phyloP scores from a whole-genome alignment of 2,888 invertebrate genomes.

The Euplagia quadripunctaria region DNA sequence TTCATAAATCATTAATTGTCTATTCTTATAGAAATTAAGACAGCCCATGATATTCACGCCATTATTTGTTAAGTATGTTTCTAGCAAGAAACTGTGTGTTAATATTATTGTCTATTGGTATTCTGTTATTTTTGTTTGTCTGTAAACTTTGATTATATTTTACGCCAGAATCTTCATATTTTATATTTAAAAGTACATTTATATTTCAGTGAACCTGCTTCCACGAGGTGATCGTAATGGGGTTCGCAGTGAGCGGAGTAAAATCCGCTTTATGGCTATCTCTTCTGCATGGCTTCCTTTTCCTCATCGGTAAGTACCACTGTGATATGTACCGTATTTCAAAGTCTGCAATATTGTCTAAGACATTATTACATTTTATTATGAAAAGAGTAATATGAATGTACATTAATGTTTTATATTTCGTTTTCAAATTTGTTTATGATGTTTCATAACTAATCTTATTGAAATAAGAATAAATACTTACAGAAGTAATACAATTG shows the following conservation, averaged over 20 bases:
- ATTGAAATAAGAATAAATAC: too few relatives aligned
- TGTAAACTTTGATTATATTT: not conserved
- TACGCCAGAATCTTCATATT: constrained; percentile 30
- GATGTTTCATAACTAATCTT: not conserved
- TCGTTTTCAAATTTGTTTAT: not conserved
- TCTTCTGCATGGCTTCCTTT: constrained; percentile 81
- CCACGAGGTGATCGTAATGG: constrained; percentile 70
- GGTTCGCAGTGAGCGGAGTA: constrained; percentile 63
- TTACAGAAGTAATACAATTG: too few relatives aligned
- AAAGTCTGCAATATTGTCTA: constrained; percentile 30
- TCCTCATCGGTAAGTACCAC: constrained; percentile 75
- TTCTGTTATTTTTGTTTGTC: not conserved
- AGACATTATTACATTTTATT: constrained; percentile 23
- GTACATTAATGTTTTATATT: not conserved
- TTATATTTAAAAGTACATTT: constrained; percentile 41
- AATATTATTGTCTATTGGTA: not conserved
- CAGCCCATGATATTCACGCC: not conserved
- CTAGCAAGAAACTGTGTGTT: not conserved
- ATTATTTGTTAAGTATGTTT: too few relatives aligned
- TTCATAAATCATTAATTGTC: not conserved
- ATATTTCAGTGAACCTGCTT: constrained; percentile 67
- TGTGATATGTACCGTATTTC: constrained; percentile 28
- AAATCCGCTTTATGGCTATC: constrained; percentile 76
- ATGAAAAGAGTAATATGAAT: not conserved
- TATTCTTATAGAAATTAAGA: not conserved